Evolutionary conservation across 2,888 invertebrate species (phyloP).

Genomic region (Nomada hirtipes): DNA sequence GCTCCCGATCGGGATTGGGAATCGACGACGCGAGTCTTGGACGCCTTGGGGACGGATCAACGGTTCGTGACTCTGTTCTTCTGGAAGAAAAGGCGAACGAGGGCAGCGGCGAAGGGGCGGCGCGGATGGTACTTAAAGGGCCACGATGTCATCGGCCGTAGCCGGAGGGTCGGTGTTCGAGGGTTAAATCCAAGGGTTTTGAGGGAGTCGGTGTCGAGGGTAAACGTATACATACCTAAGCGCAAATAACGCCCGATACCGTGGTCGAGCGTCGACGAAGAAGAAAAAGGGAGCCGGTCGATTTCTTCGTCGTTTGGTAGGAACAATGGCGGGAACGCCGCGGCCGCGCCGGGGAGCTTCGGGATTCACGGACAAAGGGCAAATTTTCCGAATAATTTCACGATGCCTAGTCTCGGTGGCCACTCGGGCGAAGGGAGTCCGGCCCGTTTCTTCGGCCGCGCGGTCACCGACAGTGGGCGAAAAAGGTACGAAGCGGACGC

Average conservation of each 20-base stretch:
- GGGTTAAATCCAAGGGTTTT: conserved; percentile 74
- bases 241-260: conserved; percentile 57
- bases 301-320: conserved; percentile 68
- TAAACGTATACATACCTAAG: conserved; percentile 67
- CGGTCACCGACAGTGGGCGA: background rate
- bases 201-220: conserved; percentile 69
- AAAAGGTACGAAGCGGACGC: background rate
- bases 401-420: conserved; percentile 59
- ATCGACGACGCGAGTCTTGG: background rate
- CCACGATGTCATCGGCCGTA: conserved; percentile 66
- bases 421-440: conserved; percentile 22
- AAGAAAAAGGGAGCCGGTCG: conserved; percentile 17
- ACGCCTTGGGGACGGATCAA: background rate
- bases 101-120: background rate
- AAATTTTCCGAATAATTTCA: conserved; percentile 81
- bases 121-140: conserved; percentile 53
- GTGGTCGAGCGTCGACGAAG: conserved; percentile 12
- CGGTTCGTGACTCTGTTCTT: background rate
- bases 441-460: conserved; percentile 22
- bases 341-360: background rate
- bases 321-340: conserved; percentile 65
- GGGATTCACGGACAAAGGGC: conserved; percentile 65
- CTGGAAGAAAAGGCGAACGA: background rate
- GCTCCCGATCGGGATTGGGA: conserved; percentile 37
- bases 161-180: conserved; percentile 73